phyloP scores from a whole-genome alignment of 1,140 invertebrate genomes.

The Drosophila persimilis region DNA sequence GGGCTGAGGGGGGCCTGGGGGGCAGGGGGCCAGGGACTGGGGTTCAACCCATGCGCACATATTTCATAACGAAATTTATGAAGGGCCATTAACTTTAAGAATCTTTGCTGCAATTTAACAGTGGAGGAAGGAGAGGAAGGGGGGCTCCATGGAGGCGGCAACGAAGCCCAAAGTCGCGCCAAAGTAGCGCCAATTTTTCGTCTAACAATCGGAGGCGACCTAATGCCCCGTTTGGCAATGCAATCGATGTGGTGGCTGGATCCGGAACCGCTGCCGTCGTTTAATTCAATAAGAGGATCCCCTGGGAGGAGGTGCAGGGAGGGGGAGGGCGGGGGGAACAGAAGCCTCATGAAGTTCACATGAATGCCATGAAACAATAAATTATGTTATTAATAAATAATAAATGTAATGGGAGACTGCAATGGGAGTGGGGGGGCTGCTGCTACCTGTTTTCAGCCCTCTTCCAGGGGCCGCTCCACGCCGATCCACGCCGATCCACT shows the following conservation, averaged over 20 bases:
- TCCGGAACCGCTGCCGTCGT: constrained; percentile 31
- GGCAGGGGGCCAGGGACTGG: too few species aligned
- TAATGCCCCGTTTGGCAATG: constrained; percentile 75
- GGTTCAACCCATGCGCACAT: constrained; percentile 72
- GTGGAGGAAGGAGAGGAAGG: neutral
- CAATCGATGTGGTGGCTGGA: constrained; percentile 43
- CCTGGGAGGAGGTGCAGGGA: constrained; percentile 19
- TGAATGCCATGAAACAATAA: constrained; percentile 83
- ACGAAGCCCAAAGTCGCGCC: constrained; percentile 38
- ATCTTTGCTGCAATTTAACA: constrained; percentile 76
- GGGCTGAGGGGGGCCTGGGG: too few species aligned
- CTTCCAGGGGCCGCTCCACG: neutral
- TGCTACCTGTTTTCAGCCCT: constrained; percentile 69
- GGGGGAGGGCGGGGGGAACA: constrained; percentile 6
- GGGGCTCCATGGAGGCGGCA: constrained; percentile 3
- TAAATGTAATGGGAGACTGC: constrained; percentile 80
- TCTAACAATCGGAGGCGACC: constrained; percentile 78
- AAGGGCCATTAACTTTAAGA: constrained; percentile 81
- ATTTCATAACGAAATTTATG: constrained; percentile 81
- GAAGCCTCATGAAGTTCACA: constrained; percentile 73
- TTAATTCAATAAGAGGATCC: constrained; percentile 75
- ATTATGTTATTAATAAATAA: constrained; percentile 83
- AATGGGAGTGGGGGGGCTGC: constrained; percentile 27
- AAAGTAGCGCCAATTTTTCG: constrained; percentile 77
- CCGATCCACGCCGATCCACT: neutral